These are phyloP conservation scores for Hyles euphorbiae DNA, from an alignment of 1,140 invertebrate genomes.

Conservation along the genomic window DNA sequence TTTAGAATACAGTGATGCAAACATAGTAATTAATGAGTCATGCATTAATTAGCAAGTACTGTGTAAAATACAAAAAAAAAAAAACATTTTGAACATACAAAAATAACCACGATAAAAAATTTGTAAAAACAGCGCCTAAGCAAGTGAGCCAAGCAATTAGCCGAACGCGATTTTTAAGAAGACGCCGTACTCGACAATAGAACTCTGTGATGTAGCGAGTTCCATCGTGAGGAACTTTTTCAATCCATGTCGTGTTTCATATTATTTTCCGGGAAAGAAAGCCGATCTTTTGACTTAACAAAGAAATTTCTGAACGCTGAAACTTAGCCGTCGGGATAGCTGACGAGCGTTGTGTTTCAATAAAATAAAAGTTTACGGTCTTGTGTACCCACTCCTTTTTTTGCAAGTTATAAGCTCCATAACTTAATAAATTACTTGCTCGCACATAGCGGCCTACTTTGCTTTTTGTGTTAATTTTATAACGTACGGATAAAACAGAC, in stretches of 20 bases:
- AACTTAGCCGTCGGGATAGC: conserved; percentile 37
- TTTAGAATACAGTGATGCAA: too few species aligned
- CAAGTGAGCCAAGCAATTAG: too few species aligned
- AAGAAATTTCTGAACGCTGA: conserved; percentile 41
- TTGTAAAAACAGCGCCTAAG: too few species aligned
- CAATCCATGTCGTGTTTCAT: conserved; percentile 54
- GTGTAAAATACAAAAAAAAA: too few species aligned
- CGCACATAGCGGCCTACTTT: conserved; percentile 6
- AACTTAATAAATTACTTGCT: conserved; percentile 25
- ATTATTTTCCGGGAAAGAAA: conserved; percentile 46
- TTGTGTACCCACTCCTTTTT: conserved; percentile 22
- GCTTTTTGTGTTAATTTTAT: conserved; percentile 2
- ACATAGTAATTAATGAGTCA: too few species aligned
- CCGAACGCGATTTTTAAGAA: conserved; percentile 15
- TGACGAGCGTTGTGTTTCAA: conserved; percentile 25
- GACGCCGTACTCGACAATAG: conserved; percentile 29
- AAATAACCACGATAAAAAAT: too few species aligned
- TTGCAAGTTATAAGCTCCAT: conserved; percentile 27
- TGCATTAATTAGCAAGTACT: too few species aligned
- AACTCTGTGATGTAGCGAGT: conserved; percentile 30
- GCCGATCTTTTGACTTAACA: conserved; percentile 43
- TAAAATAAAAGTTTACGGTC: conserved; percentile 40
- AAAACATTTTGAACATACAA: too few species aligned
- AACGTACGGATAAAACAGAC: too few species aligned
- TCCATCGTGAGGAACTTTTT: conserved; percentile 45